Conservation (phyloP, 2,888 invertebrate species). For the Agrilus biguttatus region DNA sequence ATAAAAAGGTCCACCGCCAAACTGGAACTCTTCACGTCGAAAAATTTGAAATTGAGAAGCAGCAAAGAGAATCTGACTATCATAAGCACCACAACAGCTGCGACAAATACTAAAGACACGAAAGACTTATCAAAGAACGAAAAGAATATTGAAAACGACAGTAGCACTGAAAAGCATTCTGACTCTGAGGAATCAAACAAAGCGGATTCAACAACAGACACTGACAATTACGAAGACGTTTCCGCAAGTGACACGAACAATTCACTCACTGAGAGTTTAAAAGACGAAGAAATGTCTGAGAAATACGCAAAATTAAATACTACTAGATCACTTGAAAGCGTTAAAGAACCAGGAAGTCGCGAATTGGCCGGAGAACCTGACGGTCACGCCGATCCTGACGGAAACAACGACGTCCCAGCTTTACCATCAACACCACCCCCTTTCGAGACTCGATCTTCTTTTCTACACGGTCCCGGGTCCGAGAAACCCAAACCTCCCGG, state of each 20-base stretch:
- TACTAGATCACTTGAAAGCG: constrained; percentile 2
- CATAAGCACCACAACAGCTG: constrained; percentile 11
- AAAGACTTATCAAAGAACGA: constrained; percentile 3
- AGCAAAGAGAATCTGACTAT: constrained; percentile 12
- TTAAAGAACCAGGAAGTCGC: constrained; percentile 37
- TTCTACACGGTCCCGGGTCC: constrained; percentile 46
- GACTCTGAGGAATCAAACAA: background rate
- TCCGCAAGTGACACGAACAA: constrained; percentile 5
- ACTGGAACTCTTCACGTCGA: constrained; percentile 25
- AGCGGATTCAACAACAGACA: background rate
- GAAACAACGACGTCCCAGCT: constrained; percentile 50
- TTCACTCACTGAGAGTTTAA: constrained; percentile 6
- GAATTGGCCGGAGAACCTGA: constrained; percentile 76
- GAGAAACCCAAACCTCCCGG: constrained; percentile 55
- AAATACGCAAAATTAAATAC: background rate
- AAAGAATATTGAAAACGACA: constrained; percentile 5
- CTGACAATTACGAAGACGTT: constrained; percentile 8
- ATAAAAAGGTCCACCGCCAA: constrained; percentile 38
- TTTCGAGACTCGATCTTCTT: constrained; percentile 44
- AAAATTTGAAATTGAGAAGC: constrained; percentile 18
- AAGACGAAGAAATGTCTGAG: constrained; percentile 3
- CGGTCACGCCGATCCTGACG: constrained; percentile 73
- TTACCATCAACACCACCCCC: constrained; percentile 57
- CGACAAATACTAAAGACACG: constrained; percentile 3
- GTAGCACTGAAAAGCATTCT: background rate